Evolutionary conservation across 2,888 invertebrate species (phyloP).

Genomic region (Eretmocerus hayati): DNA sequence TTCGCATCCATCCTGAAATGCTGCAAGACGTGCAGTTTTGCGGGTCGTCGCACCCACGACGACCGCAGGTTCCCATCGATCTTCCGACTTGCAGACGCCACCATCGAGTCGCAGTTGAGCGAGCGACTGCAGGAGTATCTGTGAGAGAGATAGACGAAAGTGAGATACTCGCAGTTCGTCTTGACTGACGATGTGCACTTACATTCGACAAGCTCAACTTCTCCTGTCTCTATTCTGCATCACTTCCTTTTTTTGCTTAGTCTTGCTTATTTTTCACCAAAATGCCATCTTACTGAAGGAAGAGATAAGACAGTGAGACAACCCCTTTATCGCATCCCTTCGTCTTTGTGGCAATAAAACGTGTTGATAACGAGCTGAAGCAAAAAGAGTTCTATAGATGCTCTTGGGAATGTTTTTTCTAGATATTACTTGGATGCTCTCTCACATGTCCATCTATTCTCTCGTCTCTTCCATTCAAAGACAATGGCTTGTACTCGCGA

Average conservation of each 20-base stretch:
- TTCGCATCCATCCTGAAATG: constrained; percentile 14
- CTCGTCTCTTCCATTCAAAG: no score
- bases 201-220: neutral
- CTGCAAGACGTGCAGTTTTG: constrained; percentile 7
- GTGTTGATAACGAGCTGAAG: constrained; percentile 14
- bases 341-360: constrained; percentile 22
- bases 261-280: constrained; percentile 18
- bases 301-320: no score
- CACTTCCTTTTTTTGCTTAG: constrained; percentile 6
- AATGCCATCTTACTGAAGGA: constrained; percentile 7
- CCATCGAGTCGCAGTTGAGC: constrained; percentile 22
- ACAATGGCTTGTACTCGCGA: no score
- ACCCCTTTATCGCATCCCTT: neutral
- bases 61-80: constrained; percentile 44
- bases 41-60: constrained; percentile 40
- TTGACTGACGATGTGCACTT: no score
- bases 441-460: no score
- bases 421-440: no score
- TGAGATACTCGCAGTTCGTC: no score
- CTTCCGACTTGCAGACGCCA: constrained; percentile 21
- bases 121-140: neutral
- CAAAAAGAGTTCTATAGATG: no score
- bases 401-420: no score
- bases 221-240: constrained; percentile 1
- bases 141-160: no score